Evolutionary conservation across 2,888 invertebrate species (phyloP), one percentile per base, ranked within the genome.

Genomic region (Caenorhabditis wallacei): DNA sequence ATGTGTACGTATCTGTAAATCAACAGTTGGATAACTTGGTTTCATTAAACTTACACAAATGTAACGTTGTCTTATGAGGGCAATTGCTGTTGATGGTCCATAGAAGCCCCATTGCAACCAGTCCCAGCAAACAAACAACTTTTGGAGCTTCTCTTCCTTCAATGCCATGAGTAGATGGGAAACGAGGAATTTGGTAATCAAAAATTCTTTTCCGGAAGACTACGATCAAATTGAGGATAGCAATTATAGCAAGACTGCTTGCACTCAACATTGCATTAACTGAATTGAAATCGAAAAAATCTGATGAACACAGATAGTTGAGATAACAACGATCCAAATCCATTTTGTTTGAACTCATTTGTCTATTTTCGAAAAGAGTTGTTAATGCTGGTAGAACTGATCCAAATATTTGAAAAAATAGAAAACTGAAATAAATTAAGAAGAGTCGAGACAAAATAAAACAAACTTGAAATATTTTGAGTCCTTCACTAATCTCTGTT

Each of bases 371-470:
- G 26, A 72, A 72, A 2, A 72, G 18, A 10, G 63, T 40, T 10
- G 66, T 57, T 2, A 64, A 8, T n/a, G 74, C 40, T 4, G 74
- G 74, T 1, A 75, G 37, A 1, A 75, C 24, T 10, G 66, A 46
- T 18, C 74, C 74, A 37, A 75, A 75, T 2, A 75, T 57, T 75
- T 75, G 74, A 11, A 75, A 75, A 48, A 46, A 74, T 1, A 74
- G 11, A 26, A 64, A 74, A 35, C 74, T 74, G 74, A 18, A 72
- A 40, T 18, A 13, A 22, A 5, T 10, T n/a, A 10, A 13, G 20
- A 30, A 16, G 26, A 5, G 16, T 46, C 1, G 1, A 20, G 13
- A 40, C 35, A 26, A 22, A 1, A 1, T 8, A 8, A 4, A 3
- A 1, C 35, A 56, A 13, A 75, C 74, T 57, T 66, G 37, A 66